A percentile compares a stretch with the other conserved stretches of the same genome.
phyloP scores from a whole-genome alignment of 2,113 vertebrate genomes.

The Heterotilapia buettikoferi region DNA sequence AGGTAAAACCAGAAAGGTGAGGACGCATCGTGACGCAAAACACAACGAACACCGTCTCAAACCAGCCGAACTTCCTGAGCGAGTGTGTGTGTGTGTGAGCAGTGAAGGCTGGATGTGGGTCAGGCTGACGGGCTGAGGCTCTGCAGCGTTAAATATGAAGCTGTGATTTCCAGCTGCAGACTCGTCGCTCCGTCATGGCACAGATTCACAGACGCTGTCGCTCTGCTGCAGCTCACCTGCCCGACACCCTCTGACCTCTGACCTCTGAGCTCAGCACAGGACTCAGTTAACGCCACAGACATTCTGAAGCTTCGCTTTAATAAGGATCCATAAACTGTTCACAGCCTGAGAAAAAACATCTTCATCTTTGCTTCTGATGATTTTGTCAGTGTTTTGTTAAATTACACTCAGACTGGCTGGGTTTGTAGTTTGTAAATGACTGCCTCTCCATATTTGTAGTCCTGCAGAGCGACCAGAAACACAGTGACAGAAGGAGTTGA shows the following conservation, averaged over 20 bases:
- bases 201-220: not conserved
- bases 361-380: not conserved
- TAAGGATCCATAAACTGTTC: not conserved
- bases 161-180: not conserved
- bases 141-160: constrained; percentile 11
- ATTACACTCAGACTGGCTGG: not conserved
- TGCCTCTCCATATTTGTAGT: not conserved
- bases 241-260: not conserved
- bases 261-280: not conserved
- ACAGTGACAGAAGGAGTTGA: not conserved
- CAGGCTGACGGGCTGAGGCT: not conserved
- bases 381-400: not conserved
- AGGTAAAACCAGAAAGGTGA: constrained; percentile 27
- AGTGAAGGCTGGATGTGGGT: not conserved
- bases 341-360: not conserved
- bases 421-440: not conserved
- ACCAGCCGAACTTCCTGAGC: not conserved
- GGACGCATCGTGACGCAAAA: not conserved
- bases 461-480: not conserved
- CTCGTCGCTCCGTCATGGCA: not conserved
- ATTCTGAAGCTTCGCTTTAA: not conserved
- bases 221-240: not conserved
- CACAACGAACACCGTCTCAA: not conserved
- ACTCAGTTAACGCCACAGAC: not conserved
- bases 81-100: not conserved